Evolutionary conservation across 2,888 invertebrate species (phyloP), one percentile per base, ranked within the genome.

Genomic region (Brachypalpus laphriformis): DNA sequence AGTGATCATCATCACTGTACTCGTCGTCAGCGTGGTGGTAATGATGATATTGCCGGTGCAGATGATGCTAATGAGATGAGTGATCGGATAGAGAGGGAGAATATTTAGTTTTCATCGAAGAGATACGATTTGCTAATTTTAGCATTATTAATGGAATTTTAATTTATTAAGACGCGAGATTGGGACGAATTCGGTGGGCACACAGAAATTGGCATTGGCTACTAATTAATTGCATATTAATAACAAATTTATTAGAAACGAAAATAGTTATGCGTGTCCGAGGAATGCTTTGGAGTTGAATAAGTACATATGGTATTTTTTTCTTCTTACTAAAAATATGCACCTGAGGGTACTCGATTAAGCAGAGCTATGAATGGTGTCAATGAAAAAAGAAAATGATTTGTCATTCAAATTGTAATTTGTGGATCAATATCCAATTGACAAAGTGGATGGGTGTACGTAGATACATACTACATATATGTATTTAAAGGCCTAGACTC

Each of bases 31-130:
- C 16, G 47, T 18, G 37, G 34, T 54, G 72, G 14, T 54, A 34
- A 31, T 45, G 65, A 11, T 37, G 59, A 42, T 25, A 31, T 16
- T 54, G 28, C 45, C 18, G 18, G 20, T 59, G 56, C 68, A 51
- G 63, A 68, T 74, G 63, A 80, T 80, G 65, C 65, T 85, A 59
- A 70, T 75, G 81, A 85, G 71, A 81, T 75, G 85, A 85, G 59
- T 85, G 81, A 81, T 85, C 20, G 47, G 57, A 14, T 54, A 63
- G 54, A 63, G 59, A 59, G 59, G 49, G 70, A 85, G 65, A 80
- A 65, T 65, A 65, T 71, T 37, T 70, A 57, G 51, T 85, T 80
- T 85, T 85, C 83, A 85, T 80, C 80, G 75, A 66, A 42, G 57
- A 65, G 59, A 80, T 59, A 45, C 74, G 22, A 78, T 78, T 77